Evolutionary conservation across 2,113 vertebrate species (phyloP), one percentile per base, ranked within the genome.

Genomic region (Empidonax traillii): DNA sequence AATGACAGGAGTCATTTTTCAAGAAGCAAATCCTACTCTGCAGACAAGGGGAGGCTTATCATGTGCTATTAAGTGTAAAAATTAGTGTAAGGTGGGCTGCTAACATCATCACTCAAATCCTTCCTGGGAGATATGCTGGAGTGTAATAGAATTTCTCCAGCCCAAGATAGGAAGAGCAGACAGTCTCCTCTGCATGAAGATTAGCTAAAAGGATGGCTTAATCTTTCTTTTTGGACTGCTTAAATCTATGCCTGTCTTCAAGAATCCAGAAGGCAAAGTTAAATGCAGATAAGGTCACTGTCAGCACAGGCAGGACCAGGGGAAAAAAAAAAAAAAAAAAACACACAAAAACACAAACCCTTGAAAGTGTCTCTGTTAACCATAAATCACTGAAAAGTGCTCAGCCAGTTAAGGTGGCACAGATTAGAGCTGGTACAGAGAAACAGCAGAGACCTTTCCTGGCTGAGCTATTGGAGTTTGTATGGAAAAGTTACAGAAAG

Each of bases 51-150:
- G 31, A 91, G 84, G 28, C 43, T 84, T 86, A 80, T 27, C 79
- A 59, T 2, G 2, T 78, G 87, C 91, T 87, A 84, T 37, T 71
- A 86, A 71, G 49, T 81, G 44, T 53, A 79, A 89, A 94, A 94
- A 78, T 86, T 52, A 89, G 65, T 51, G 73, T 81, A 82, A 91
- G 69, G 56, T 81, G 74, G 84, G 61, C 53, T 85, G 65, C 80
- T 91, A 97, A 85, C 80, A 95, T 78, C 61, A 91, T 75, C 69
- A 65, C 49, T 91, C 65, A 94, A 94, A 91, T 85, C 69, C 49
- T 37, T 78, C 80, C 73, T 82, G 8, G 2, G 37, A 95, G 77
- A 69, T 49, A 78, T 1, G 22, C 65, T 92, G 65, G 20, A 61
- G 49, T 33, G 28, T 39, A 91, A 87, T 15, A 78, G 81, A 85